Evolutionary conservation across 2,797 vertebrate genomes (phyloP), one percentile per base, ranked within the genome.

Genomic region (Merluccius polli): DNA sequence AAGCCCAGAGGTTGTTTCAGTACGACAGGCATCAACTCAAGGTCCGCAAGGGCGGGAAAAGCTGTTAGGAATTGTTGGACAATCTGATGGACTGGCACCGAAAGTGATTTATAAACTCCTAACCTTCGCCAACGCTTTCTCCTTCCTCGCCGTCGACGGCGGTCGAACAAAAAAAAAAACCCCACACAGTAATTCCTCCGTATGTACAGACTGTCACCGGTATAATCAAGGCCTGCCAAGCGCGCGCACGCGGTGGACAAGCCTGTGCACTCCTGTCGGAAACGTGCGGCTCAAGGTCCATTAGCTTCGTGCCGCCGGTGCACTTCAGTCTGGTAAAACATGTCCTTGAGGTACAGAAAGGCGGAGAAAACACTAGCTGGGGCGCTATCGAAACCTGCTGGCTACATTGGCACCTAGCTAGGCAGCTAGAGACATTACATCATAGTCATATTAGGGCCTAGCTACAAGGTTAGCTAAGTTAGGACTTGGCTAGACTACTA

Each of bases 261-360:
- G 10, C 36, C 36, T 8, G 8, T 35, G 33, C 33, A 4, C 41
- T 44, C 41, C 1, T 13, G 12, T 85, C 84, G 83, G 81, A 83
- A 93, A 90, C 87, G 80, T 87, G 83, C 81, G 89, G 87, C 93
- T 91, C 89, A 91, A 88, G 90, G 82, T 89, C 86, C 89, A 92
- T 91, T 94, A 93, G 83, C 85, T 83, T 67, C 41, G 75, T 21
- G 44, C 44, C 44, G 18, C 16, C 16, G 7, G 7, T 4, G 77
- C 87, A 77, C 73, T 83, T 79, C 78, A 80, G 71, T 80, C 77
- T 73, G 73, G 75, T 78, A 75, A 67, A 80, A 80, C 82, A 71
- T 78, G 83, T 86, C 88, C 90, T 90, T 92, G 84, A 91, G 87
- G 87, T 75, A 72, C 85, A 83, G n/a, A 84, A 73, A n/a, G 70